A percentile compares a stretch with the other conserved stretches of the same genome.
These are phyloP conservation scores for Apamea crenata DNA, from an alignment of 2,888 invertebrate genomes.

Conservation along the genomic window DNA sequence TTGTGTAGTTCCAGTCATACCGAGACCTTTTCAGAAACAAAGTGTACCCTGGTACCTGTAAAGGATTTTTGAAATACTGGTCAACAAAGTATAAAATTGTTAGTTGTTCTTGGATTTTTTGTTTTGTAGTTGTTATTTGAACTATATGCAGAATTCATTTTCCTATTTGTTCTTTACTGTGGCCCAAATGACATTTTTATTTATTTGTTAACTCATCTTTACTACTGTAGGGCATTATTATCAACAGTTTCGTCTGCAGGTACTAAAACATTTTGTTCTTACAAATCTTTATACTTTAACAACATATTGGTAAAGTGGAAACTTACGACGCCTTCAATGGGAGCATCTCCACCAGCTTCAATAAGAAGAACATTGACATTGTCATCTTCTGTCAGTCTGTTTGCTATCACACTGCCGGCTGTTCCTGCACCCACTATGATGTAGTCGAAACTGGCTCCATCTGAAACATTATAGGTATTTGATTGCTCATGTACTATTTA, in stretches of 20 bases:
- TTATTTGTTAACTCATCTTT: background rate
- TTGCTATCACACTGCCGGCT: conserved; percentile 66
- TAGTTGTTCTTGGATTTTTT: background rate
- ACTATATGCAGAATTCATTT: no score
- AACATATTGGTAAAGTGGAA: background rate
- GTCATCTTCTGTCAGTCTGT: conserved; percentile 58
- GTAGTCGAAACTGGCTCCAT: conserved; percentile 55
- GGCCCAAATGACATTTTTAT: background rate
- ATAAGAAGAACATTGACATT: conserved; percentile 79
- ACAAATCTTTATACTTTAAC: background rate
- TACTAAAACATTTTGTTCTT: background rate
- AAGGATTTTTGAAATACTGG: background rate
- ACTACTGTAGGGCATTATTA: background rate
- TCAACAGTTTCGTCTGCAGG: background rate
- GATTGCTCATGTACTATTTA: background rate
- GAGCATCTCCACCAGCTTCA: conserved; percentile 85
- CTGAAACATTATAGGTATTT: conserved; percentile 33
- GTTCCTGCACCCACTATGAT: conserved; percentile 64
- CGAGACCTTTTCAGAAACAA: conserved; percentile 48
- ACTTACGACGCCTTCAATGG: conserved; percentile 55
- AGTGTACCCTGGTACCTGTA: conserved; percentile 45
- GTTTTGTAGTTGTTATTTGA: no score
- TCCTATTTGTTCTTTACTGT: background rate
- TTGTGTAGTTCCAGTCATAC: conserved; percentile 56
- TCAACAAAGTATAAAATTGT: background rate